Evolutionary conservation across 2,113 vertebrate species (phyloP).

Genomic region (Pholis gunnellus): DNA sequence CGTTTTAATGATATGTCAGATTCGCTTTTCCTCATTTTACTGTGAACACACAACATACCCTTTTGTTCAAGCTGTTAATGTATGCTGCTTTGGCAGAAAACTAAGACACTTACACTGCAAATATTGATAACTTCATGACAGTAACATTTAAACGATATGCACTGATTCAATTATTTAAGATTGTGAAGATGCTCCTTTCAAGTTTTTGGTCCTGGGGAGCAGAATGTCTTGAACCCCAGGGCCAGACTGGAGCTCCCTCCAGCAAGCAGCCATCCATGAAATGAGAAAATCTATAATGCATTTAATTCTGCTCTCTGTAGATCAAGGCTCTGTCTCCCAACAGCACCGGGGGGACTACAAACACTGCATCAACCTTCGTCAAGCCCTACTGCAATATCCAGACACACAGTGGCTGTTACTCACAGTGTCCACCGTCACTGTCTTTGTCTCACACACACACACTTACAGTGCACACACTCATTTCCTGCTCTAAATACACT

Average conservation of each 20-base stretch:
- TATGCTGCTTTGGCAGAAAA: constrained; percentile 1
- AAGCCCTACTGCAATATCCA: constrained; percentile 30
- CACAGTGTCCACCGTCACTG: constrained; percentile 19
- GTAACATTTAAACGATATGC: constrained; percentile 15
- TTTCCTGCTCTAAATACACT: constrained; percentile 5
- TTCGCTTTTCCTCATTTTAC: neutral
- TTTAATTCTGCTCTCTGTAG: constrained; percentile 76
- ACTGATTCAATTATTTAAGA: constrained; percentile 43
- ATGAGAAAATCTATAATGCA: constrained; percentile 83
- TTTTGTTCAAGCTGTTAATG: neutral
- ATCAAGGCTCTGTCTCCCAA: constrained; percentile 59
- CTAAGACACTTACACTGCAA: neutral
- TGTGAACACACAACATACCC: neutral
- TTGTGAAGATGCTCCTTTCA: constrained; percentile 33
- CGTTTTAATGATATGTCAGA: neutral
- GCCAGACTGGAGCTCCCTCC: constrained; percentile 51
- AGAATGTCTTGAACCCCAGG: constrained; percentile 44
- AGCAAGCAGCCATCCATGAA: constrained; percentile 79
- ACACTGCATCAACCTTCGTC: constrained; percentile 51
- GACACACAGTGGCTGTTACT: constrained; percentile 41
- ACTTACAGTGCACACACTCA: neutral
- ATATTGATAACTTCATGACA: constrained; percentile 5
- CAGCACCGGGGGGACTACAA: constrained; percentile 38
- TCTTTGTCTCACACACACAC: neutral
- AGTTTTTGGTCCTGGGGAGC: constrained; percentile 29